phyloP scores from a whole-genome alignment of 2,797 vertebrate species.

The Selene dorsalis region DNA sequence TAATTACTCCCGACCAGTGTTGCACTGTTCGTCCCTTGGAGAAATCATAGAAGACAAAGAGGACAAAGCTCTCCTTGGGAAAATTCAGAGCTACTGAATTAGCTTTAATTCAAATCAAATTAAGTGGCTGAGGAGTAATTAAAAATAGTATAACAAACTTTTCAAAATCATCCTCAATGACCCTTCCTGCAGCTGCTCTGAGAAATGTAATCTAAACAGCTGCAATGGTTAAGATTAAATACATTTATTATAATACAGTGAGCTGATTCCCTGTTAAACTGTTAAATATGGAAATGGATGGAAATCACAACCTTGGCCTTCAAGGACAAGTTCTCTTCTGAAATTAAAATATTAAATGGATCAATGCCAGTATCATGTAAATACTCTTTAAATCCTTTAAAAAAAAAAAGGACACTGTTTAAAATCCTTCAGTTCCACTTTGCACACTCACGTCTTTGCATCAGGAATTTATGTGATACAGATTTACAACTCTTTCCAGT shows the following conservation, averaged over 20 bases:
- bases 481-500: not conserved
- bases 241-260: not conserved
- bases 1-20: constrained; percentile 4
- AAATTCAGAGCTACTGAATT: constrained; percentile 9
- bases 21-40: not conserved
- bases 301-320: not conserved
- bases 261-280: not conserved
- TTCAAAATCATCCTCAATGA: constrained; percentile 5
- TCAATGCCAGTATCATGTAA: constrained; percentile 10
- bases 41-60: not conserved
- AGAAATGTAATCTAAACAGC: not conserved
- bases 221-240: constrained; percentile 5
- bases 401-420: not conserved
- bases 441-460: not conserved
- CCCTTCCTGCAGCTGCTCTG: not conserved
- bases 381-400: constrained; percentile 3
- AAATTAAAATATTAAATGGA: constrained; percentile 20
- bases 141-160: not conserved
- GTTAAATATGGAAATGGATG: not conserved
- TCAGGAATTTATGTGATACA: not conserved
- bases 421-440: constrained; percentile 13
- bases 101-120: constrained; percentile 22
- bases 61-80: constrained; percentile 4
- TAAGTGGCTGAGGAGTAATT: not conserved
- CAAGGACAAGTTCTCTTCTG: constrained; percentile 5